These are phyloP conservation scores for Oreochromis spilurus DNA, from an alignment of 2,113 vertebrate genomes.

Conservation along the genomic window DNA sequence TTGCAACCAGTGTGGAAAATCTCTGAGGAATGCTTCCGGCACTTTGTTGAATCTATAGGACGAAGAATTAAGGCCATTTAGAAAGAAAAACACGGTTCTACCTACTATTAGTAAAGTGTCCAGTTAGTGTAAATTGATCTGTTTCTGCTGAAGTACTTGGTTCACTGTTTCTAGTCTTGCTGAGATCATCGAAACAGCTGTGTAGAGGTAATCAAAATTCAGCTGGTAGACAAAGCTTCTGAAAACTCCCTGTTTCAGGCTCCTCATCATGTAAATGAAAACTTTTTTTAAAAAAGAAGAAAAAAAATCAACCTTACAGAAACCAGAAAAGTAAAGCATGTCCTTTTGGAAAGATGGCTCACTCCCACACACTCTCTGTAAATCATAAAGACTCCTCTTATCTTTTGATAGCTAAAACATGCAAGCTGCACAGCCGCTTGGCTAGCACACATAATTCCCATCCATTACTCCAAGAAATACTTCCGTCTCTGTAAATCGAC, in stretches of 20 bases:
- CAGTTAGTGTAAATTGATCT: not conserved
- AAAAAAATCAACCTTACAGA: not conserved
- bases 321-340: constrained; percentile 12
- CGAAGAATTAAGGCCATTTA: not conserved
- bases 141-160: not conserved
- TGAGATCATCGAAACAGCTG: not conserved
- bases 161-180: not conserved
- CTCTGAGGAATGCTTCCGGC: not conserved
- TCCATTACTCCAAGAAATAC: constrained; percentile 58
- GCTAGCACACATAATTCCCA: constrained; percentile 52
- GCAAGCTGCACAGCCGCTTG: constrained; percentile 42
- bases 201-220: not conserved
- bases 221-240: not conserved
- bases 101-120: not conserved
- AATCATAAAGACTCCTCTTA: constrained; percentile 55
- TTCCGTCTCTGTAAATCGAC: constrained; percentile 58
- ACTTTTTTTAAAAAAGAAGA: not conserved
- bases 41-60: not conserved
- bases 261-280: not conserved
- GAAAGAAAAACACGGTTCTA: not conserved
- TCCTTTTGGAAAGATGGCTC: constrained; percentile 34
- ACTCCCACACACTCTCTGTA: constrained; percentile 29
- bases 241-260: not conserved
- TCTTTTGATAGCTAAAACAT: constrained; percentile 67
- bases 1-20: not conserved